Base-by-base conservation (phyloP, 2,888 invertebrate species). In the Phymatocera aterrima region DNA sequence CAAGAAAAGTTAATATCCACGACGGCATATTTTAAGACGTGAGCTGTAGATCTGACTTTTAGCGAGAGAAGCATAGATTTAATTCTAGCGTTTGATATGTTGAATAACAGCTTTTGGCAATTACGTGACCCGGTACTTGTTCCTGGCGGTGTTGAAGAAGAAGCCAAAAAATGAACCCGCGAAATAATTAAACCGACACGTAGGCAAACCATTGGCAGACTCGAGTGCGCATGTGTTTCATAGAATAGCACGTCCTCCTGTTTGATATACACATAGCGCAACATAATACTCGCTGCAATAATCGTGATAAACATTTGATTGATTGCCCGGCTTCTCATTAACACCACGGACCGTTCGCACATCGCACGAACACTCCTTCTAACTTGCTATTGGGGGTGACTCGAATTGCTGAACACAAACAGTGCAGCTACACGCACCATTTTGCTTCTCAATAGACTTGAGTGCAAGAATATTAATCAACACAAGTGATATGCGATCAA, bases 311-410 rank as follows among this genome's bases (percentile, higher is more conserved):
- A 70, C 54, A 70, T 37, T 54, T 54, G 54, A 51, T 37, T 70
- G 68, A 70, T 77, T 77, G 65, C 77, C 48, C 6, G 46, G 48
- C 31, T 64, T 65, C 48, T 77, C 77, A 77, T 77, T 77, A 77
- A 77, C 64, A 21, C 64, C 24, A 34, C n/a, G 21, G 64, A 61
- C 43, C 24, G 46, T 3, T 46, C 15, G 68, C 40, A 24, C 15
- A 68, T 43, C 15, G 46, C 46, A 46, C 65, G 24, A 68, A 68
- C 43, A 68, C 43, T 46, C 28, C 68, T 68, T 68, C 68, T 46
- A 68, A 24, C 24, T 40, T 46, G 40, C 43, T 24, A 43, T 43
- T n/a, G 21, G 46, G 68, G 43, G 46, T 68, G 48, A 46, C 21
- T 77, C 64, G 77, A 64, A 64, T 34, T 21, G 28, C 77, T 18